phyloP scores from a whole-genome alignment of 2,888 invertebrate species.

The Iselma pallidipennis region DNA sequence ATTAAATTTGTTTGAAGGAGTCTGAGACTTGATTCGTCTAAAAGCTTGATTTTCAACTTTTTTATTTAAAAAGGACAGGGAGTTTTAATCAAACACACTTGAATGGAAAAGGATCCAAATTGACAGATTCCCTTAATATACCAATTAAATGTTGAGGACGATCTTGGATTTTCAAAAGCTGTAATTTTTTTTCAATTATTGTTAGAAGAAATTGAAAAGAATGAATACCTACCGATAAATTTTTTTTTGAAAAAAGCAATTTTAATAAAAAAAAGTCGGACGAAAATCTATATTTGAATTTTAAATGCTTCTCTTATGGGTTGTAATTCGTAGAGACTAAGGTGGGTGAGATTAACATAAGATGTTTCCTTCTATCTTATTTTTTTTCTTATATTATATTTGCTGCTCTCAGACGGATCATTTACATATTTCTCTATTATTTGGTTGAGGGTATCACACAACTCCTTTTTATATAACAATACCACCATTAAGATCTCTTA shows the following conservation, averaged over 20 bases:
- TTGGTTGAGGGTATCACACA: too few relatives aligned
- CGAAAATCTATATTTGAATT: too few relatives aligned
- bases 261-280: too few relatives aligned
- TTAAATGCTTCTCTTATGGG: too few relatives aligned
- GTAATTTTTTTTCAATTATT: background rate
- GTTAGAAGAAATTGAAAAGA: background rate
- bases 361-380: too few relatives aligned
- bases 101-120: background rate
- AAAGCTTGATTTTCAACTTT: background rate
- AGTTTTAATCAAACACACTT: background rate
- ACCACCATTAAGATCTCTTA: background rate
- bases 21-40: background rate
- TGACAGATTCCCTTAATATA: background rate
- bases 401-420: too few relatives aligned
- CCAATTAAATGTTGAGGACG: background rate
- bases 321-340: too few relatives aligned
- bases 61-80: background rate
- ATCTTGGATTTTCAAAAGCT: background rate
- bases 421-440: too few relatives aligned
- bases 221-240: too few relatives aligned
- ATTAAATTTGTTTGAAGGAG: constrained; percentile 1
- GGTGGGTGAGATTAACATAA: too few relatives aligned
- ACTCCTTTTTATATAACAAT: too few relatives aligned
- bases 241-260: too few relatives aligned
- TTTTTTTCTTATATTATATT: background rate